Base-by-base conservation (phyloP, 2,113 vertebrate species). In the Xiphophorus couchianus region DNA sequence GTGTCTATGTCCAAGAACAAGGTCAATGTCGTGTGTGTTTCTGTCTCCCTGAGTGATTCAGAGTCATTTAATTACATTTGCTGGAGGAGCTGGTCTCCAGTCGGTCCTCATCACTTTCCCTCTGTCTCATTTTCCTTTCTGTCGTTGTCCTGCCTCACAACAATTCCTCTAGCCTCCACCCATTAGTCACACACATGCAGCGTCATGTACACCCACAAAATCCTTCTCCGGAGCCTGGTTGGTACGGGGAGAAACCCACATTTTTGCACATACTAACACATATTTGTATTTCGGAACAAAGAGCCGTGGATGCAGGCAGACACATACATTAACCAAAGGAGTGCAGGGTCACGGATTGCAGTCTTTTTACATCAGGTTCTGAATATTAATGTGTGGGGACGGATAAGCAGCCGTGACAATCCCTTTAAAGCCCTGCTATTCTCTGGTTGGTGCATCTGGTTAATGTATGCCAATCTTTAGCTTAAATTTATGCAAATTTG, bases 391-490 rank as follows among this genome's bases (percentile, higher is more conserved):
- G 86, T 82, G 76, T 0, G 78, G 78, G 33, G 86, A 88, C 84
- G 88, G 84, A 93, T 92, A 90, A 91, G 88, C 88, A 90, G 69
- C 88, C 89, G 14, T 88, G 86, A 74, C 81, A 91, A 92, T 88
- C 92, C 89, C 85, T 88, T 93, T 91, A 89, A 84, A 70, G 62
- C 65, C 76, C 31, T 39, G n/a, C 62, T 74, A 63, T 29, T 77
- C 65, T 44, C 39, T 84, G 69, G 66, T 85, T 82, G 79, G 80
- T 61, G 73, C 64, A 31, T 31, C 13, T 70, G 48, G 62, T 76
- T 91, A 82, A 91, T 90, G 83, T 85, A 89, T 93, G 82, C 77
- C 71, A 68, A 83, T 74, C 58, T 83, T 30, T 28, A 13, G 11
- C 29, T 30, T 25, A 44, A 68, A 29, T 80, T 63, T 86, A 86